These are phyloP conservation scores for Nomia melanderi DNA, from an alignment of 1,140 invertebrate genomes.

Conservation along the genomic window DNA sequence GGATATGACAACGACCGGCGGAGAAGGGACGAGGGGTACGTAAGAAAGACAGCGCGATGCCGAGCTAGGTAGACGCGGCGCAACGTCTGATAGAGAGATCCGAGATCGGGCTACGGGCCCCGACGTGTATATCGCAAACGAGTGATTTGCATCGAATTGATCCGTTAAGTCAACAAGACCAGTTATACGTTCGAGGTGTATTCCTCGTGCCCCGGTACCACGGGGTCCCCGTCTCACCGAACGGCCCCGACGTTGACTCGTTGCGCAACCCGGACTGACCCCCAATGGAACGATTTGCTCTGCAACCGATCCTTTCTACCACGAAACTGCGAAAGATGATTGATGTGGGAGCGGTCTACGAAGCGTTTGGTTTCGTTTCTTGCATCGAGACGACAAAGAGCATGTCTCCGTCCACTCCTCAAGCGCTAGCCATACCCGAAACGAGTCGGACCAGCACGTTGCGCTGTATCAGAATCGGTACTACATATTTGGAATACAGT, in stretches of 20 bases:
- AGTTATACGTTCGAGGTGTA: constrained; percentile 59
- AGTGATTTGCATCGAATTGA: constrained; percentile 81
- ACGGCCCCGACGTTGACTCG: constrained; percentile 66
- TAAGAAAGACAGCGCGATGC: constrained; percentile 18
- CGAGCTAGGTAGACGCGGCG: constrained; percentile 32
- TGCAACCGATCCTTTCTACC: constrained; percentile 73
- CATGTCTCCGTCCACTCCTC: background rate
- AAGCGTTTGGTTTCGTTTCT: constrained; percentile 50
- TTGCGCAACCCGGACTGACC: constrained; percentile 66
- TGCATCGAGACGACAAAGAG: constrained; percentile 38
- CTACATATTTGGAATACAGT: too few relatives aligned
- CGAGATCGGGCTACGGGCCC: background rate
- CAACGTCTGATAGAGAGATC: constrained; percentile 47
- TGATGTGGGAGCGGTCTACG: constrained; percentile 78
- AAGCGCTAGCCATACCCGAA: too few relatives aligned
- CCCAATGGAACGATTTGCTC: constrained; percentile 72
- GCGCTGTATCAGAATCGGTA: too few relatives aligned
- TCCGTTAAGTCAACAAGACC: constrained; percentile 76
- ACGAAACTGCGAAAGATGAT: constrained; percentile 78
- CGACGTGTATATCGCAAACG: constrained; percentile 74
- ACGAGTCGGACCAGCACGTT: too few relatives aligned
- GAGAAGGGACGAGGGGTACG: constrained; percentile 20
- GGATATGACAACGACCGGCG: background rate
- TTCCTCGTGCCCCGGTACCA: constrained; percentile 52
- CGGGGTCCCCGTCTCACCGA: constrained; percentile 57